Evolutionary conservation across 2,888 invertebrate genomes (phyloP).

Genomic region (Lamellibrachia satsuma): DNA sequence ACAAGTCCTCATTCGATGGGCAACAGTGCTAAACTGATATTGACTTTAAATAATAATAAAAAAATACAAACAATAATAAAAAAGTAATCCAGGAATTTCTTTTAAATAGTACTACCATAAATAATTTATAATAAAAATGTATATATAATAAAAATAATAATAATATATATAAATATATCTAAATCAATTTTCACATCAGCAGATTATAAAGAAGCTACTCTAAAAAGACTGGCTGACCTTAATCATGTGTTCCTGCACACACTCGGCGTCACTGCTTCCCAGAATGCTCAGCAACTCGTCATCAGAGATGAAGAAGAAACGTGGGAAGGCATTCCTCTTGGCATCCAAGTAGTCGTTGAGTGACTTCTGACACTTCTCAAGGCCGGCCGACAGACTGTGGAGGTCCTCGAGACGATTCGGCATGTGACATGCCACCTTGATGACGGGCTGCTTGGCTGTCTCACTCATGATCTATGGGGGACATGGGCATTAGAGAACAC

Average conservation of each 20-base stretch:
- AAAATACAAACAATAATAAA: too few species aligned
- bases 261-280: slow-evolving; percentile 83
- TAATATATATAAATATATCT: too few species aligned
- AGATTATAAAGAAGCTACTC: not conserved
- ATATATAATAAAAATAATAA: too few species aligned
- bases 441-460: slow-evolving; percentile 81
- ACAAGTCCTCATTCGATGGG: too few species aligned
- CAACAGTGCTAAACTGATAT: too few species aligned
- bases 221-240: slow-evolving; percentile 71
- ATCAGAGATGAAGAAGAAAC: slow-evolving; percentile 94
- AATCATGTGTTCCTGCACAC: slow-evolving; percentile 91
- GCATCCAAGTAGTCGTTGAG: slow-evolving; percentile 88
- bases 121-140: too few species aligned
- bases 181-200: not conserved
- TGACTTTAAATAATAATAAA: too few species aligned
- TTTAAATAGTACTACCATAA: too few species aligned
- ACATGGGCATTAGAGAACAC: not conserved
- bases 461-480: slow-evolving; percentile 80
- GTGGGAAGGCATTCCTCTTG: slow-evolving; percentile 85
- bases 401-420: slow-evolving; percentile 81
- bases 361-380: slow-evolving; percentile 91
- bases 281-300: slow-evolving; percentile 89
- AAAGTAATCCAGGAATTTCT: too few species aligned
- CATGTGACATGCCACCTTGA: slow-evolving; percentile 81
- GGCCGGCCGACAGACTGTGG: slow-evolving; percentile 75